Percentiles rank a stretch among this genome's conserved stretches.
Evolutionary conservation across 1,140 invertebrate species (phyloP).

Genomic region (Calosoma granatense): DNA sequence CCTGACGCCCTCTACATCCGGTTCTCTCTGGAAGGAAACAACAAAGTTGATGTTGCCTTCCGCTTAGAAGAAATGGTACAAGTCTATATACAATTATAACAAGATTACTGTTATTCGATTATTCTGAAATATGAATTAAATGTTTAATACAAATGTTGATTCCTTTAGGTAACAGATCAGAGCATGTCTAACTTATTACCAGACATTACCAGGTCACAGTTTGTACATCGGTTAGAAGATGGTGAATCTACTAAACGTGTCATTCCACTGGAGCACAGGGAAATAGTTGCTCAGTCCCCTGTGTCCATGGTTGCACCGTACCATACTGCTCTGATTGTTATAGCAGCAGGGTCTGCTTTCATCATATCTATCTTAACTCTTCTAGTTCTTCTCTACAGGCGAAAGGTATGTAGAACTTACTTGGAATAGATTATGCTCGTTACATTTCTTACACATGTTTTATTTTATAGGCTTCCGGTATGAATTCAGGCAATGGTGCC

Average conservation of each 20-base stretch:
- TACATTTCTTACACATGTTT: not conserved
- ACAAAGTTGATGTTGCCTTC: constrained; percentile 55
- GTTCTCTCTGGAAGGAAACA: constrained; percentile 49
- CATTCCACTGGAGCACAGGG: constrained; percentile 51
- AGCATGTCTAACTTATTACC: constrained; percentile 44
- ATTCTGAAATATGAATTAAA: not conserved
- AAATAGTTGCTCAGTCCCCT: constrained; percentile 54
- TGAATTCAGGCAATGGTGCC: constrained; percentile 33
- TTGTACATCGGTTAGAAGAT: constrained; percentile 43
- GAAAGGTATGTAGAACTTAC: constrained; percentile 35
- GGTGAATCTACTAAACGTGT: constrained; percentile 35
- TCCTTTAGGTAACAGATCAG: constrained; percentile 44
- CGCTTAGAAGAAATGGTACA: constrained; percentile 51
- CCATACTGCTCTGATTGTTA: constrained; percentile 57
- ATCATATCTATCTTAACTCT: constrained; percentile 59
- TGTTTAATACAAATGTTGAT: not conserved
- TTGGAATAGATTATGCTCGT: not conserved
- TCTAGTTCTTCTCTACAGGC: constrained; percentile 54
- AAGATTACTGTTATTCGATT: constrained; percentile 4
- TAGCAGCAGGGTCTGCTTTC: constrained; percentile 58
- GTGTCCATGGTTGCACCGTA: constrained; percentile 54
- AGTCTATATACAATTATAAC: no score
- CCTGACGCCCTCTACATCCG: constrained; percentile 44
- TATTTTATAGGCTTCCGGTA: constrained; percentile 26
- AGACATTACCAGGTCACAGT: constrained; percentile 53